A percentile compares a stretch with the other conserved stretches of the same genome.
phyloP scores from a whole-genome alignment of 2,888 invertebrate genomes.

The Dascillus cervinus region DNA sequence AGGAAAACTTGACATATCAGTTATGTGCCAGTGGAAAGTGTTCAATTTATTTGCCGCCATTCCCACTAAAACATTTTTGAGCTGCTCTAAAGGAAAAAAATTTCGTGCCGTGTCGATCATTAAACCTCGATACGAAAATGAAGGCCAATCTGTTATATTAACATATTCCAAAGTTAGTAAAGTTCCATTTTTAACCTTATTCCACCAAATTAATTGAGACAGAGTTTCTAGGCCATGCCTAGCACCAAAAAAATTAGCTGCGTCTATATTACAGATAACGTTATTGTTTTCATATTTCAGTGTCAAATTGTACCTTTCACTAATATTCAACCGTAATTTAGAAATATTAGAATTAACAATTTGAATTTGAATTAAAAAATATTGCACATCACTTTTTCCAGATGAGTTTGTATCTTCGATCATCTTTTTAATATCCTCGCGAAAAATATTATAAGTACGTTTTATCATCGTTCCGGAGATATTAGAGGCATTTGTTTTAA shows the following conservation, averaged over 20 bases:
- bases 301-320: slow-evolving; percentile 62
- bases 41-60: no score
- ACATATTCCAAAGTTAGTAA: slow-evolving; percentile 56
- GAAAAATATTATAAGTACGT: no score
- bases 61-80: slow-evolving; percentile 64
- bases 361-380: no score
- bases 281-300: slow-evolving; percentile 44
- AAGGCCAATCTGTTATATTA: slow-evolving; percentile 64
- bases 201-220: slow-evolving; percentile 68
- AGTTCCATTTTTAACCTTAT: slow-evolving; percentile 51
- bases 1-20: slow-evolving; percentile 89
- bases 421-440: no score
- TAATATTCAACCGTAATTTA: slow-evolving; percentile 54
- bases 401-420: no score
- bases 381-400: no score
- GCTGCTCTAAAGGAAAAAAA: slow-evolving; percentile 63
- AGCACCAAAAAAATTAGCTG: slow-evolving; percentile 64
- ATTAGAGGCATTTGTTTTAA: no score
- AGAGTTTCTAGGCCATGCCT: slow-evolving; percentile 68
- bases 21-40: no score
- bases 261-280: slow-evolving; percentile 51
- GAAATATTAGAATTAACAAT: slow-evolving; percentile 44
- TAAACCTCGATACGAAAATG: slow-evolving; percentile 71
- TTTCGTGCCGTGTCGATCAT: slow-evolving; percentile 86
- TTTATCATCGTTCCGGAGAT: no score